Conservation (phyloP, 2,797 vertebrate species). For the Falco biarmicus region DNA sequence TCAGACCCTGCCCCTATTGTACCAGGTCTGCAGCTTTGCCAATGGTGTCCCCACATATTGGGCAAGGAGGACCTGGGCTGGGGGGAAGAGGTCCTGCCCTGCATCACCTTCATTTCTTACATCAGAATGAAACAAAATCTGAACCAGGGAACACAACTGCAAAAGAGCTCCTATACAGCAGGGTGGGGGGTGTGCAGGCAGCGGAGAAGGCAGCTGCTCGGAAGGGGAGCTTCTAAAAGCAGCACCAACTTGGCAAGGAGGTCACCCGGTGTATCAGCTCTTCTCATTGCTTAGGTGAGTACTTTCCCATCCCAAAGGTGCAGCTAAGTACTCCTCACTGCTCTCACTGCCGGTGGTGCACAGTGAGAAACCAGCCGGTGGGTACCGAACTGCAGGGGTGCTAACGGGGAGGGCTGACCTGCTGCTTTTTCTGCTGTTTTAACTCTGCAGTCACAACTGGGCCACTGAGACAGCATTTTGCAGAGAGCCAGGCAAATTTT, state of each 20-base stretch:
- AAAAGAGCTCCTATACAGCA: background rate
- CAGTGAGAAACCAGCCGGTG: rapidly evolving
- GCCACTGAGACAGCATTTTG: background rate
- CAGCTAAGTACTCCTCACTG: background rate
- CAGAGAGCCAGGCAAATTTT: background rate
- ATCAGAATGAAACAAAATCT: background rate
- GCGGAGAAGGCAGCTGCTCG: background rate
- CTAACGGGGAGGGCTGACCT: background rate
- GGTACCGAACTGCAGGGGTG: rapidly evolving
- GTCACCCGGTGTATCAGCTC: background rate
- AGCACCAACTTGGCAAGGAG: background rate
- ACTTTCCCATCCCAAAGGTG: background rate
- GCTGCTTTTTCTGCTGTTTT: background rate
- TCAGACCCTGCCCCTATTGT: background rate
- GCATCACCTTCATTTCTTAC: background rate
- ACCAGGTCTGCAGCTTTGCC: background rate
- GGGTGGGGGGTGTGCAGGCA: background rate
- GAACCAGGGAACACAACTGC: rapidly evolving
- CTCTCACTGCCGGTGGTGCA: rapidly evolving
- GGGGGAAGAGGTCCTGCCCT: background rate
- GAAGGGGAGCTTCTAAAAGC: background rate
- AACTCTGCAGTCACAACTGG: background rate
- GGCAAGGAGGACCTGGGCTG: background rate
- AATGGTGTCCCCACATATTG: rapidly evolving
- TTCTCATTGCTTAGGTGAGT: background rate